Conservation (phyloP, 2,113 vertebrate species). For the Morone saxatilis region DNA sequence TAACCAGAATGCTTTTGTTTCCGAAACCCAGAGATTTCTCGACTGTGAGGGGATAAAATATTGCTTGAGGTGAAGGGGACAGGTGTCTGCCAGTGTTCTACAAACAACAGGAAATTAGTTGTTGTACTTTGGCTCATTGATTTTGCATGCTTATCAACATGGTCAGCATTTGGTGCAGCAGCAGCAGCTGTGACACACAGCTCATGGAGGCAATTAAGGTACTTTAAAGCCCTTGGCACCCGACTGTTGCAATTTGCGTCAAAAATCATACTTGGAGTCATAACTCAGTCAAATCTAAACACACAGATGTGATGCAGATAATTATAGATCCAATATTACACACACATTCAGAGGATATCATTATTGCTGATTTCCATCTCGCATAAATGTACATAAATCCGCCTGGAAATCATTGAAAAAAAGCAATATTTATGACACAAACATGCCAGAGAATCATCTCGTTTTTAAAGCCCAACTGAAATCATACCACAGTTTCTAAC, state of each 20-base stretch:
- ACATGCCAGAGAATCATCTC: too few relatives aligned
- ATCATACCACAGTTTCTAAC: conserved; percentile 4
- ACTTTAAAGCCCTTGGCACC: not conserved
- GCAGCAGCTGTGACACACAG: conserved; percentile 4
- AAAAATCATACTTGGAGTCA: too few relatives aligned
- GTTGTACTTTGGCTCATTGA: not conserved
- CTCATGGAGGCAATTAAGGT: conserved; percentile 1
- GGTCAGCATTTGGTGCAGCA: conserved; percentile 5
- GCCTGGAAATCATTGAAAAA: not conserved
- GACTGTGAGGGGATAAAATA: not conserved
- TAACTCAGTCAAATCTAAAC: too few relatives aligned
- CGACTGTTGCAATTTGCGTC: too few relatives aligned
- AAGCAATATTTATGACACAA: too few relatives aligned
- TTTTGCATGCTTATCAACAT: not conserved
- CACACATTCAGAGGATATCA: not conserved
- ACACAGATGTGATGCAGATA: not conserved
- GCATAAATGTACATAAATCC: not conserved
- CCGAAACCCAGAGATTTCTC: too few relatives aligned
- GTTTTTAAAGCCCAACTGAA: not conserved
- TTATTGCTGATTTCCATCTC: too few relatives aligned
- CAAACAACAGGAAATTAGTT: not conserved
- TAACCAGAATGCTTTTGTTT: not conserved
- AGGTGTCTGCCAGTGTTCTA: not conserved
- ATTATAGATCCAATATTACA: not conserved
- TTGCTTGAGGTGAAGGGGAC: not conserved